Conservation (phyloP, 2,888 invertebrate genomes). For the Mesorhabditis sp. region DNA sequence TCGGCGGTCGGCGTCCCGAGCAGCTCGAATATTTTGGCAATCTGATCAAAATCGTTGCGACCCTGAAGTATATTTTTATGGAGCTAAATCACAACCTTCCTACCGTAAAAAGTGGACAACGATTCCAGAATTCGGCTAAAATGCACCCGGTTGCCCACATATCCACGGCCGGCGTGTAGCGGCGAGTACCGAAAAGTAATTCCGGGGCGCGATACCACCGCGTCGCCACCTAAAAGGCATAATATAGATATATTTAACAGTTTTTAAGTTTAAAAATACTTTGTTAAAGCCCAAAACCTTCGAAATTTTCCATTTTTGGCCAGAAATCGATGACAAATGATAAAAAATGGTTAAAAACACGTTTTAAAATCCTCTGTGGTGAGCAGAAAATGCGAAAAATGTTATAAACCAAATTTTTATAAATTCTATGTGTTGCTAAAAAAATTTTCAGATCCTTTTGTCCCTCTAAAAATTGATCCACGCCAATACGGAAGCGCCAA, state of each 20-base stretch:
- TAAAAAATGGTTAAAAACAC: no score
- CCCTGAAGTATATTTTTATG: constrained; percentile 32
- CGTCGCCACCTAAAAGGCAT: constrained; percentile 35
- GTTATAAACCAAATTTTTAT: no score
- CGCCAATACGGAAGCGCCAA: no score
- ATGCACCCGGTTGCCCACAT: constrained; percentile 50
- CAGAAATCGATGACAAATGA: no score
- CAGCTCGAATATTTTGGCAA: constrained; percentile 40
- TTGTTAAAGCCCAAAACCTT: background rate
- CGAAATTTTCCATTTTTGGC: background rate
- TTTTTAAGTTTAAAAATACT: background rate
- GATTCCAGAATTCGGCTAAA: constrained; percentile 42
- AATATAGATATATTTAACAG: background rate
- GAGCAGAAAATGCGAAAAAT: no score
- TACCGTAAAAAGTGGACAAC: constrained; percentile 40
- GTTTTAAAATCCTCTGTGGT: no score
- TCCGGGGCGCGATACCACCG: constrained; percentile 53
- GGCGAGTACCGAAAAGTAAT: constrained; percentile 34
- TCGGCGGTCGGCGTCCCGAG: constrained; percentile 45
- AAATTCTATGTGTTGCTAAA: no score
- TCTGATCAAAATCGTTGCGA: constrained; percentile 50
- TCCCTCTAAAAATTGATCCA: no score
- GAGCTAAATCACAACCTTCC: background rate
- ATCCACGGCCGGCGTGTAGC: constrained; percentile 30
- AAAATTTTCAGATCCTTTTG: no score